Evolutionary conservation across 2,888 invertebrate genomes (phyloP), one percentile per base, ranked within the genome.

Genomic region (Eulithis prunata): DNA sequence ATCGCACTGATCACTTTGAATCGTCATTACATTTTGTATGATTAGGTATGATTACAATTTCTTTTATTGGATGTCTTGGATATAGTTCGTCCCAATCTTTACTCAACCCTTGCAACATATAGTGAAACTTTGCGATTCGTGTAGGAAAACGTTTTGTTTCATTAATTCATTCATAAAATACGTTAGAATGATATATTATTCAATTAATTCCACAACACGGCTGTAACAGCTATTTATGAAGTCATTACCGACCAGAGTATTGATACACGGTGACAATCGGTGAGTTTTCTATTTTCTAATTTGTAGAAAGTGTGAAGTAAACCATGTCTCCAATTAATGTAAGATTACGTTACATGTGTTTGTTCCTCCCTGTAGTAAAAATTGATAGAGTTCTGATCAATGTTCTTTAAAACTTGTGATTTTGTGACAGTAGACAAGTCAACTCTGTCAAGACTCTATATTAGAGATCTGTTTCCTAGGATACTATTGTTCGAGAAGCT

Each of bases 241-340:
- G 55, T 57, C 32, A 64, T 59, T 51, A 56, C 55, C 49, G 58
- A 47, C 59, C 46, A 52, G 51, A 64, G 64, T 47, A 56, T 51
- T 13, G 61, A 54, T 61, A 49, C 46, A 57, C 54, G 38, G 47
- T 52, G 43, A 55, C 62, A 54, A 57, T 66, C 55, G 12, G 43
- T 6, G n/a, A 52, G 60, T 63, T 66, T 66, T 69, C 57, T 69
- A 63, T 63, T 66, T 66, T 69, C 57, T 69, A 63, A 69, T 66
- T 57, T 58, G 55, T 66, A 65, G 66, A 69, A 66, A 66, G 63
- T 66, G 57, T 64, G 54, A 57, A 63, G 43, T 65, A 60, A 57
- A 45, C 46, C 36, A 60, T 60, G 45, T 56, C 41, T 53, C 41
- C 38, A 28, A 47, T 46, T 46, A 45, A 46, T 36, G 62, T 36